phyloP scores from a whole-genome alignment of 2,113 vertebrate species.

The cattle (Bos taurus) region ARS-UCD2.0 NC_037347.1:25194001-25194500 shows the following conservation, averaged over 20 bases:
- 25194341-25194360: neutral
- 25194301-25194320: constrained; percentile 32
- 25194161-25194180: constrained; percentile 36
- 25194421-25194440: too few relatives aligned
- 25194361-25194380: too few relatives aligned
- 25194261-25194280: constrained; percentile 43
- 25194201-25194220: constrained; percentile 50
- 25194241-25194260: constrained; percentile 57
- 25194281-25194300: constrained; percentile 46
- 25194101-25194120: constrained; percentile 56
- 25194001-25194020: constrained; percentile 30
- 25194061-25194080: constrained; percentile 46
- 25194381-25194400: too few relatives aligned
- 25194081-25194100: constrained; percentile 43
- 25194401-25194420: too few relatives aligned
- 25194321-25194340: neutral
- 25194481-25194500: too few relatives aligned
- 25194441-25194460: too few relatives aligned
- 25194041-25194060: constrained; percentile 54
- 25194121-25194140: constrained; percentile 29
- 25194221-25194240: constrained; percentile 41
- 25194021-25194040: constrained; percentile 10
- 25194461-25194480: too few relatives aligned
- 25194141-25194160: constrained; percentile 43
- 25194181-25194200: constrained; percentile 48